These are phyloP conservation scores for Falco concolor DNA, from an alignment of 2,797 vertebrate genomes.

Conservation along the genomic window DNA sequence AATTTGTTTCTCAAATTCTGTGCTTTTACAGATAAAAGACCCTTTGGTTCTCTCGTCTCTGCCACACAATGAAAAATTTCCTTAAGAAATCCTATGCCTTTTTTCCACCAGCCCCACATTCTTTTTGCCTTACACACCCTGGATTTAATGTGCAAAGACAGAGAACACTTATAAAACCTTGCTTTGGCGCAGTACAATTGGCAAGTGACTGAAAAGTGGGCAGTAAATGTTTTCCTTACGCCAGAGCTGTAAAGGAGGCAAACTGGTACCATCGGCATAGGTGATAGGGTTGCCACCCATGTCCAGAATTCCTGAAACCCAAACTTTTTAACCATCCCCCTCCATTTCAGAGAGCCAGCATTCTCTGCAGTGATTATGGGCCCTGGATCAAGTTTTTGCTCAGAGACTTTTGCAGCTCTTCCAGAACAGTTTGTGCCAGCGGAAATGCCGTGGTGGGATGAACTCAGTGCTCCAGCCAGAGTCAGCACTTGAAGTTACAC, in stretches of 20 bases:
- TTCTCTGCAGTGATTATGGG: background rate
- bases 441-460: background rate
- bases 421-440: background rate
- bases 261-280: background rate
- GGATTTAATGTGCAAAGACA: slow-evolving; percentile 11
- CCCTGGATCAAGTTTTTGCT: background rate
- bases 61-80: slow-evolving; percentile 14
- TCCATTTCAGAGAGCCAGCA: background rate
- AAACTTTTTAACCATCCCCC: background rate
- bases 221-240: background rate
- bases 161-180: slow-evolving; percentile 6
- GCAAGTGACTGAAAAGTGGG: background rate
- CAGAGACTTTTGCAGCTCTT: background rate
- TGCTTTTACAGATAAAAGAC: slow-evolving; percentile 29
- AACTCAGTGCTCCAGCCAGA: background rate
- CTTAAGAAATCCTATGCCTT: background rate
- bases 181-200: slow-evolving; percentile 8
- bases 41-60: slow-evolving; percentile 3
- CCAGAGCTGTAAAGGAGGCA: background rate
- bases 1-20: slow-evolving; percentile 54
- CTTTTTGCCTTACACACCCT: slow-evolving; percentile 26
- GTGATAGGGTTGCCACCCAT: background rate
- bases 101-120: background rate
- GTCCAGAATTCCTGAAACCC: background rate
- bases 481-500: background rate